Evolutionary conservation across 2,888 invertebrate species (phyloP).

Genomic region (Ceraclea dissimilis): DNA sequence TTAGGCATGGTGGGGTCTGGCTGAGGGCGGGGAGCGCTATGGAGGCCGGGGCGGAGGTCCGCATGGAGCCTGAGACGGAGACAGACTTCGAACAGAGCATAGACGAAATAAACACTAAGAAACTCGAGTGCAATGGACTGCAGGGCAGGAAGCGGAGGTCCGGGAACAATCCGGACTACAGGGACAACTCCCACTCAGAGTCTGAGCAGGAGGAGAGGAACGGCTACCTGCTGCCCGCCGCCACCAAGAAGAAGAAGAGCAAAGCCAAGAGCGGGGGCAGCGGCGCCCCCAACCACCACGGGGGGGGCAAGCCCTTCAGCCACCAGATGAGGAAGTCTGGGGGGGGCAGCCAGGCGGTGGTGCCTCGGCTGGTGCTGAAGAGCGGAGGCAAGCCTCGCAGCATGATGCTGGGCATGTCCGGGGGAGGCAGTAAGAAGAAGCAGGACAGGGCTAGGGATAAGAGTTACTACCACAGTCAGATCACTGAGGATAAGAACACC

Average conservation of each 20-base stretch:
- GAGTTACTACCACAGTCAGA: slow-evolving; percentile 53
- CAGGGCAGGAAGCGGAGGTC: slow-evolving; percentile 11
- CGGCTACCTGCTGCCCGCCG: slow-evolving; percentile 6
- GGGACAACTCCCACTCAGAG: slow-evolving; percentile 13
- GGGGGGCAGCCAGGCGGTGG: slow-evolving; percentile 39
- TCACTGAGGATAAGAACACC: slow-evolving; percentile 55
- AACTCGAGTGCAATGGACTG: slow-evolving; percentile 36
- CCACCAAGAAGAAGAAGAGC: slow-evolving; percentile 3
- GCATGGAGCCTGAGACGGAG: slow-evolving; percentile 28
- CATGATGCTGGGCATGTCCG: slow-evolving; percentile 33
- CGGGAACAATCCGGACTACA: slow-evolving; percentile 6
- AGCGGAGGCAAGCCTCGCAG: slow-evolving; percentile 43
- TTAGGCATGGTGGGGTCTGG: not conserved
- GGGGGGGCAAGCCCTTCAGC: slow-evolving; percentile 49
- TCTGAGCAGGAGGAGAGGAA: slow-evolving; percentile 5
- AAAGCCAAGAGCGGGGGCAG: slow-evolving; percentile 19
- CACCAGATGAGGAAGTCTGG: slow-evolving; percentile 51
- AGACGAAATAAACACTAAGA: slow-evolving; percentile 41
- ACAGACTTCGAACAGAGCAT: slow-evolving; percentile 49
- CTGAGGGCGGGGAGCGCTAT: not conserved
- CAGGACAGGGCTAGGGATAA: slow-evolving; percentile 37
- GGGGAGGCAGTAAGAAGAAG: slow-evolving; percentile 37
- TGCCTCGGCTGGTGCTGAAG: slow-evolving; percentile 32
- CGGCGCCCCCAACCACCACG: slow-evolving; percentile 42
- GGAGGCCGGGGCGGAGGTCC: not conserved